These are phyloP conservation scores for Pediacus dermestoides DNA, from an alignment of 2,888 invertebrate species.

Conservation along the genomic window DNA sequence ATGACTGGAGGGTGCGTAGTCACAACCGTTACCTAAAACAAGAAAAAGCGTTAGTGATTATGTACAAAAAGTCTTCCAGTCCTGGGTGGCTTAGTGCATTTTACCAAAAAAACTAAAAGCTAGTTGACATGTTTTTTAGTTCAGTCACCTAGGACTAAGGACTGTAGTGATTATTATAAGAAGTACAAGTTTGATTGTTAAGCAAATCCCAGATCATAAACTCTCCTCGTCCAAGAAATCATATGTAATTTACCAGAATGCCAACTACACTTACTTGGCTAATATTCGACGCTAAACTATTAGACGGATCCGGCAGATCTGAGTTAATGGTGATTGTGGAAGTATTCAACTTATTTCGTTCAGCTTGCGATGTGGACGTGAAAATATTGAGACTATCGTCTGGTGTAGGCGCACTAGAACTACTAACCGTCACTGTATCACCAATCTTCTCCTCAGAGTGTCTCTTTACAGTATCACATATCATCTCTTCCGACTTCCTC, in stretches of 20 bases:
- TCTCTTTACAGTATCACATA: too few relatives aligned
- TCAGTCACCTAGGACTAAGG: too few relatives aligned
- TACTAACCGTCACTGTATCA: conserved; percentile 37
- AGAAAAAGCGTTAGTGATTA: too few relatives aligned
- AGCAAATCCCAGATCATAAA: too few relatives aligned
- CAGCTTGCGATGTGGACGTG: conserved; percentile 40
- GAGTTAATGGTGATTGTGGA: conserved; percentile 55
- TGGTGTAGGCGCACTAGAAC: conserved; percentile 32
- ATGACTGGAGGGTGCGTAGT: conserved; percentile 80
- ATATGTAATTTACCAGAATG: too few relatives aligned
- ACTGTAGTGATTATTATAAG: too few relatives aligned
- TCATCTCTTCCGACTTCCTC: conserved; percentile 25
- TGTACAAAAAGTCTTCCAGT: too few relatives aligned
- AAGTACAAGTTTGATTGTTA: too few relatives aligned
- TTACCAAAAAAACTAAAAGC: too few relatives aligned
- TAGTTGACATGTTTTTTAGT: too few relatives aligned
- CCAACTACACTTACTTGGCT: conserved; percentile 56
- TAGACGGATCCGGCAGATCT: conserved; percentile 60
- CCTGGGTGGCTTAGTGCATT: too few relatives aligned
- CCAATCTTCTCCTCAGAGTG: conserved; percentile 26
- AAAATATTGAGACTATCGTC: conserved; percentile 39
- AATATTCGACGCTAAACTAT: conserved; percentile 70
- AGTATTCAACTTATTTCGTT: conserved; percentile 48
- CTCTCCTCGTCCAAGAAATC: too few relatives aligned
- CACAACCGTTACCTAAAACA: conserved; percentile 70